Conservation (phyloP, 2,888 invertebrate genomes). For the Archips xylosteana region DNA sequence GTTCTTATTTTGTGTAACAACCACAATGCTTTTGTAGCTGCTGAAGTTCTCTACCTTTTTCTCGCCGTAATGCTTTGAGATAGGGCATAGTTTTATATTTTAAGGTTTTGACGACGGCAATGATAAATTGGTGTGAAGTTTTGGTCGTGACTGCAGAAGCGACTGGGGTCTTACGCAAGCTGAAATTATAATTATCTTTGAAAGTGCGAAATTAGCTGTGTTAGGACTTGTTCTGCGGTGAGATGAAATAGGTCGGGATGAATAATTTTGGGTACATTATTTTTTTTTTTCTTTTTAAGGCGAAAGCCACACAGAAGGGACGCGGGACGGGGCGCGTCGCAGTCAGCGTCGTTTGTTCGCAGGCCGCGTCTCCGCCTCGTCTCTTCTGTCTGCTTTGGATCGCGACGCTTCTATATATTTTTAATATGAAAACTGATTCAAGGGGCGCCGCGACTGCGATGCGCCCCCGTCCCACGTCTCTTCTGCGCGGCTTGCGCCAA, state of each 20-base stretch:
- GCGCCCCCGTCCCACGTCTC: no score
- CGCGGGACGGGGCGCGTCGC: no score
- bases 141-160: slow-evolving; percentile 82
- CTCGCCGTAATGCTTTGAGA: slow-evolving; percentile 41
- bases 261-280: background rate
- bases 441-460: no score
- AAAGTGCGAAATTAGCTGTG: slow-evolving; percentile 78
- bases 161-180: slow-evolving; percentile 77
- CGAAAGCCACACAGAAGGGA: no score
- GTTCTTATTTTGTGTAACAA: slow-evolving; percentile 57
- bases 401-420: no score
- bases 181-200: slow-evolving; percentile 77
- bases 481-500: no score
- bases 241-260: slow-evolving; percentile 44
- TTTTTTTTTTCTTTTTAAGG: background rate
- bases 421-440: no score
- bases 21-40: slow-evolving; percentile 48
- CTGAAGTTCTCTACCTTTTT: slow-evolving; percentile 28
- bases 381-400: no score
- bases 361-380: no score
- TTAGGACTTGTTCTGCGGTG: slow-evolving; percentile 28
- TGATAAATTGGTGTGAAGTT: slow-evolving; percentile 57
- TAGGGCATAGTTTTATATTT: slow-evolving; percentile 48
- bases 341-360: no score
- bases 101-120: slow-evolving; percentile 44